Conservation (phyloP, 2,888 invertebrate genomes). For the Perdita meconis region DNA sequence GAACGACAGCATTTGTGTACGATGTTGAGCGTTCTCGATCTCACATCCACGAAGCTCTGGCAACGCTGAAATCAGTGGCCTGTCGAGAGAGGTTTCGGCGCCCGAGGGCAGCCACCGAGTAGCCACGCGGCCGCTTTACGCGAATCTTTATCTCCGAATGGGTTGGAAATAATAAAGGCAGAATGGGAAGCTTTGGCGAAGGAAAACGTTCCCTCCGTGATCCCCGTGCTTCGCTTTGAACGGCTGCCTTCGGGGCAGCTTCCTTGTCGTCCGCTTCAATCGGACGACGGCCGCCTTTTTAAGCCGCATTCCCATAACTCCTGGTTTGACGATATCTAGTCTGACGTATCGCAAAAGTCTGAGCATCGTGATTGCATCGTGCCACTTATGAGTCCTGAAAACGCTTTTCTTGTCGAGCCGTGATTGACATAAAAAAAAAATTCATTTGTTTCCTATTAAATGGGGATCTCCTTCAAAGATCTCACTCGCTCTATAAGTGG, state of each 20-base stretch:
- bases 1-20: background rate
- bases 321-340: too few relatives aligned
- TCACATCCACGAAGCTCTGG: background rate
- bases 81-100: constrained; percentile 31
- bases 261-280: constrained; percentile 31
- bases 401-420: too few relatives aligned
- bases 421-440: too few relatives aligned
- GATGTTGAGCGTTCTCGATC: background rate
- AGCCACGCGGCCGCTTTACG: background rate
- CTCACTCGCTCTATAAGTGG: too few relatives aligned
- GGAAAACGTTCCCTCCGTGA: background rate
- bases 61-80: constrained; percentile 15
- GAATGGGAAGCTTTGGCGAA: background rate
- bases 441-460: too few relatives aligned
- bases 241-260: constrained; percentile 5
- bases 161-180: constrained; percentile 24
- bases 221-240: background rate
- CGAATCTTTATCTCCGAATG: constrained; percentile 35
- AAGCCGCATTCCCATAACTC: too few relatives aligned
- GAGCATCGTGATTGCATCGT: too few relatives aligned
- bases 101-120: constrained; percentile 17
- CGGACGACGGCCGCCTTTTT: background rate
- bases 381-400: too few relatives aligned
- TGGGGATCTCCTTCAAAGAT: too few relatives aligned
- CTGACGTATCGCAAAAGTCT: too few relatives aligned